Percentiles rank a stretch among this genome's conserved stretches.
Conservation (phyloP, 2,797 vertebrate species). For the Notolepis coatsorum region DNA sequence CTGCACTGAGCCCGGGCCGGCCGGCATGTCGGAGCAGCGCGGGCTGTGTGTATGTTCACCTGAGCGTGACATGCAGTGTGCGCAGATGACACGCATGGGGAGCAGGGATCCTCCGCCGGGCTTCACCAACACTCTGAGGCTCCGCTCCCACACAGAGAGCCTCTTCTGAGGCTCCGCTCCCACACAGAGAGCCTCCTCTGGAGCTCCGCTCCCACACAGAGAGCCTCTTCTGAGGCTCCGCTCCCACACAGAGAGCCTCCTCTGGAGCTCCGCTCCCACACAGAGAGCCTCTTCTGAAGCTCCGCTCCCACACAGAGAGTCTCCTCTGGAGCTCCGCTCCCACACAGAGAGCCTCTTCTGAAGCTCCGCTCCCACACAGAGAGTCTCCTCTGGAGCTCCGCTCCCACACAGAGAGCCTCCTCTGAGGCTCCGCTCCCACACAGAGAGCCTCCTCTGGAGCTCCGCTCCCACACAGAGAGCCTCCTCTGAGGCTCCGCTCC, state of each 20-base stretch:
- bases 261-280: constrained; percentile 4
- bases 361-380: constrained; percentile 54
- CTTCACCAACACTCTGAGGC: too few relatives aligned
- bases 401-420: constrained; percentile 30
- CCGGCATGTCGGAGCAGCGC: constrained; percentile 25
- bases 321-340: not conserved
- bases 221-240: constrained; percentile 44
- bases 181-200: constrained; percentile 33
- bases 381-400: not conserved
- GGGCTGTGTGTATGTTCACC: constrained; percentile 53
- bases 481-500: constrained; percentile 49
- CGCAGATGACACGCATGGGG: constrained; percentile 51
- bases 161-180: constrained; percentile 49
- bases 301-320: constrained; percentile 51
- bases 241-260: constrained; percentile 41
- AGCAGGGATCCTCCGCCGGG: constrained; percentile 35
- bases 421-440: constrained; percentile 48
- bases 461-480: constrained; percentile 20
- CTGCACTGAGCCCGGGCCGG: constrained; percentile 20
- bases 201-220: constrained; percentile 20
- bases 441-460: constrained; percentile 30
- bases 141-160: constrained; percentile 20
- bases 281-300: constrained; percentile 36
- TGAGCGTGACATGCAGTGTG: constrained; percentile 35
- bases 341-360: constrained; percentile 28